Base-by-base conservation (phyloP, 2,888 invertebrate species). In the Tetragonula carbonaria region DNA sequence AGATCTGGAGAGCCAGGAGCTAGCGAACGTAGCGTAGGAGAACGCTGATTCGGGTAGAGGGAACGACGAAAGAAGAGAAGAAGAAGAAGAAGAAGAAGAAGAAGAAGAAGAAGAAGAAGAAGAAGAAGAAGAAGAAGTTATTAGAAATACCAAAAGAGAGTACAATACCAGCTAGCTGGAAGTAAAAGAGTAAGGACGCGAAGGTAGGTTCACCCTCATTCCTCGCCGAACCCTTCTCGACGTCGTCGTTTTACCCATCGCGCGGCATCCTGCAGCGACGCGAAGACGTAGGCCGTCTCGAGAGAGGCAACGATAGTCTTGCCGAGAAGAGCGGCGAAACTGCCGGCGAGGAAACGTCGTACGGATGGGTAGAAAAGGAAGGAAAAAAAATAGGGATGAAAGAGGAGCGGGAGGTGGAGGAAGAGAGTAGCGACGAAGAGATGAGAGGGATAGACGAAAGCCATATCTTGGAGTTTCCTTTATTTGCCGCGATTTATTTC, bases 121-220 rank as follows among this genome's bases (percentile, higher is more conserved):
- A 59, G 76, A 78, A 84, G 82, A 80, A 85, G 85, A 89, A 85
- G 86, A 88, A 91, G 91, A 93, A 93, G 92, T 93, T 93, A 93
- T 92, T 93, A 93, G 93, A 93, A 93, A 89, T 90, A 87, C 89
- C 86, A 84, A 87, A 90, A 88, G 86, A 88, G 88, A 89, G 88
- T 88, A 90, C 88, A 90, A 90, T 87, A 87, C 88, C 87, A 86
- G 82, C 91, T 82, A 80, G 89, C 89, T 88, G 73, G 88, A 90
- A 87, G 91, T 88, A 87, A 90, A 87, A 85, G 88, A 88, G 90
- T 80, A 84, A 88, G 86, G 86, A 88, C 51, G 73, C 78, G 82
- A 84, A 85, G 87, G 87, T 28, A 66, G 80, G 75, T 76, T 81
- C 82, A 73, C 74, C 87, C 85, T 80, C 74, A 78, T 74, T 83